Evolutionary conservation across 2,113 vertebrate genomes (phyloP).

Genomic region (Rhineura floridana): DNA sequence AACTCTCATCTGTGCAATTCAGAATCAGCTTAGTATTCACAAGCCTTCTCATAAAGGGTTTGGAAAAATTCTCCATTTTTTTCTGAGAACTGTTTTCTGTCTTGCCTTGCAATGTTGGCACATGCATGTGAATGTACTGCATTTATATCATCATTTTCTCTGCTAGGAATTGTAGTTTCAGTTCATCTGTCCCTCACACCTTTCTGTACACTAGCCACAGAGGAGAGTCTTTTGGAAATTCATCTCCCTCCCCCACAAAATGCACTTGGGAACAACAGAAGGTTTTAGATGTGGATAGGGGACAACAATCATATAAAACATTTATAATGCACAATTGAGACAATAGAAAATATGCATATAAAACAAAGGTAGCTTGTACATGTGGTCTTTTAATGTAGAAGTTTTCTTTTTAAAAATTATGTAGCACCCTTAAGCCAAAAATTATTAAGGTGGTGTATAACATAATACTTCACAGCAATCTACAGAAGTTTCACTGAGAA

Average conservation of each 20-base stretch:
- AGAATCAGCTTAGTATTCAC: background rate
- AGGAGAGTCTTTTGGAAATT: background rate
- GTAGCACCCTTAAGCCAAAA: too few species aligned
- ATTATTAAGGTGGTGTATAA: too few species aligned
- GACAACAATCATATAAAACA: background rate
- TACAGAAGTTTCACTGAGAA: background rate
- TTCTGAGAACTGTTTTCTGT: background rate
- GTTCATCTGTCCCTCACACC: background rate
- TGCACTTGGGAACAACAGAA: background rate
- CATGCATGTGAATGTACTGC: background rate
- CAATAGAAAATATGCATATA: background rate
- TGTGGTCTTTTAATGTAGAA: background rate
- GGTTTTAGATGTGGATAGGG: background rate
- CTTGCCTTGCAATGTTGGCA: background rate
- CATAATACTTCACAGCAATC: background rate
- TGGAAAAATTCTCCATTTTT: background rate
- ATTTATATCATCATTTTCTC: background rate
- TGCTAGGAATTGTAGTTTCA: background rate
- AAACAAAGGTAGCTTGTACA: background rate
- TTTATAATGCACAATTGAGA: background rate
- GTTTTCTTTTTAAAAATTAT: too few species aligned
- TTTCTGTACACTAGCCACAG: background rate
- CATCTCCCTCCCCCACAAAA: background rate
- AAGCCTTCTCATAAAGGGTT: background rate
- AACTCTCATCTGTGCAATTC: background rate